Evolutionary conservation across 2,113 vertebrate genomes (phyloP).

Genomic region (Lophura nycthemera): DNA sequence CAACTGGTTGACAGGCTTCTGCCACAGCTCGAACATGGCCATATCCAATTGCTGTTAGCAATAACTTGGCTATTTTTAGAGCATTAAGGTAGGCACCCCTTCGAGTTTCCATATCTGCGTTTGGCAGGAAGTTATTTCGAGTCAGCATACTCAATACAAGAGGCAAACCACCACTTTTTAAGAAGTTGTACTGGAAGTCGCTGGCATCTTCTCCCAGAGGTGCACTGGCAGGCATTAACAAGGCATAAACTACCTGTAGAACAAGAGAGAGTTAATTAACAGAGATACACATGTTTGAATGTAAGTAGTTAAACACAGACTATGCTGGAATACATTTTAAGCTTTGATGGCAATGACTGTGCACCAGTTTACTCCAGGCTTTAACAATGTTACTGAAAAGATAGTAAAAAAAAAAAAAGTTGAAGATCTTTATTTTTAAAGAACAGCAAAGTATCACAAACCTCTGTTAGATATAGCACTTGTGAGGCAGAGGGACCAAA

Average conservation of each 20-base stretch:
- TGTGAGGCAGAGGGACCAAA: conserved; percentile 98
- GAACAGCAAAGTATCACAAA: conserved; percentile 72
- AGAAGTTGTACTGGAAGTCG: conserved; percentile 98
- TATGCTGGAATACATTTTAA: neutral
- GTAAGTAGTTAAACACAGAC: neutral
- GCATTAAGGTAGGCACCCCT: conserved; percentile 97
- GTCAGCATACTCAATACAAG: conserved; percentile 98
- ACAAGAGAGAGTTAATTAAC: neutral
- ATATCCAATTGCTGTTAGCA: conserved; percentile 96
- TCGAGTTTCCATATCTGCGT: conserved; percentile 98
- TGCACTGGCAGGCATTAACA: conserved; percentile 98
- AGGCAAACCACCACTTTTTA: conserved; percentile 96
- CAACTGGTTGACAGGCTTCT: conserved; percentile 94
- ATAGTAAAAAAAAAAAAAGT: neutral
- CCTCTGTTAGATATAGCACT: conserved; percentile 99
- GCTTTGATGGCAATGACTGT: neutral
- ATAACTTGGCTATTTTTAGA: conserved; percentile 96
- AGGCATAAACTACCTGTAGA: conserved; percentile 94
- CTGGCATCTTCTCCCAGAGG: conserved; percentile 96
- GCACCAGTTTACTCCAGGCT: neutral
- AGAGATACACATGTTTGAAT: neutral
- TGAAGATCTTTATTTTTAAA: neutral
- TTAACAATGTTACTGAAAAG: neutral
- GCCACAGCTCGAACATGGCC: conserved; percentile 97
- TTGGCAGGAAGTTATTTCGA: conserved; percentile 98